Conservation (phyloP, 1,140 invertebrate species). For the Bombus ignitus region DNA sequence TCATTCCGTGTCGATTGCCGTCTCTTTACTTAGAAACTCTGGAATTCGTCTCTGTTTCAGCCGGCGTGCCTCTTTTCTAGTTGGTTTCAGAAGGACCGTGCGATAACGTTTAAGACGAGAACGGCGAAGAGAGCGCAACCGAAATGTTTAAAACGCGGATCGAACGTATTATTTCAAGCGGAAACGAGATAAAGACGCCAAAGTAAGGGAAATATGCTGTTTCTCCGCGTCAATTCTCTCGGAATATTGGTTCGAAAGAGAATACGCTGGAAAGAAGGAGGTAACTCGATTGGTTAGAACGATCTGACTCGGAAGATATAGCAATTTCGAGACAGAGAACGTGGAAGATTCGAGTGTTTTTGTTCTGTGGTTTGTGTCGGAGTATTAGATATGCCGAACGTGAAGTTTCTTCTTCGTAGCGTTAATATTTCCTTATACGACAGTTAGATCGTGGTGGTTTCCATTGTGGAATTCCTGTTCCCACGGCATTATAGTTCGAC, state of each 20-base stretch:
- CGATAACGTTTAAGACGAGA: background rate
- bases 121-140: too few relatives aligned
- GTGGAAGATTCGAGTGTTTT: background rate
- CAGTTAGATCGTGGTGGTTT: background rate
- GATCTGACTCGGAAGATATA: background rate
- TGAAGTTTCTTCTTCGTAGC: background rate
- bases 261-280: background rate
- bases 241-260: background rate
- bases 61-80: background rate
- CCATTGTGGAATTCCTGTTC: background rate
- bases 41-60: background rate
- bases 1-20: background rate
- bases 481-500: background rate
- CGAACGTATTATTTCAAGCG: background rate
- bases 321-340: background rate
- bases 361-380: background rate
- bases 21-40: slow-evolving; percentile 9
- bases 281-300: slow-evolving; percentile 18
- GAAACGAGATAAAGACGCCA: background rate
- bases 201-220: background rate
- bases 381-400: background rate
- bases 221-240: background rate
- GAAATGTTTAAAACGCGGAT: background rate
- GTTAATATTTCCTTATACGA: background rate
- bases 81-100: background rate